Evolutionary conservation across 2,797 vertebrate genomes (phyloP).

Genomic region (Xiphophorus birchmanni): DNA sequence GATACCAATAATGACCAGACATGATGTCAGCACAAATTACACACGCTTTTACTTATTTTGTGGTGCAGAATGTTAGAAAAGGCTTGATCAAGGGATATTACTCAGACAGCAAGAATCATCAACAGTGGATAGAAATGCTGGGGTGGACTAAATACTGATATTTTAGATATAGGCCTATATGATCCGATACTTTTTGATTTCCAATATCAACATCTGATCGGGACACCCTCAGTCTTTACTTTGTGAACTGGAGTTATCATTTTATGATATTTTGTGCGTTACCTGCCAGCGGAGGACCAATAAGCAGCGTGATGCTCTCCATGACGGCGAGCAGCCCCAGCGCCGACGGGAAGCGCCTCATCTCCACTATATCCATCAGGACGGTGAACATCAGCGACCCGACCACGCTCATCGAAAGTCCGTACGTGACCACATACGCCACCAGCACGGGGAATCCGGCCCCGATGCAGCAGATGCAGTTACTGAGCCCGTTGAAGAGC

Average conservation of each 20-base stretch:
- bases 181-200: too few species aligned
- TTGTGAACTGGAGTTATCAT: not conserved
- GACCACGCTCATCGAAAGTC: constrained; percentile 89
- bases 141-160: too few species aligned
- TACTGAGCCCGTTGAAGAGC: constrained; percentile 89
- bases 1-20: too few species aligned
- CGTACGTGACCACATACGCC: constrained; percentile 82
- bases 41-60: too few species aligned
- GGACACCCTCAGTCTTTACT: not conserved
- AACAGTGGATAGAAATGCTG: too few species aligned
- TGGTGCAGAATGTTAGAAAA: too few species aligned
- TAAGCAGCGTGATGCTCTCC: constrained; percentile 87
- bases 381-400: constrained; percentile 92
- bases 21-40: too few species aligned
- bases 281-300: constrained; percentile 93
- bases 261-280: not conserved
- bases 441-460: constrained; percentile 82
- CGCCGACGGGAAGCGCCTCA: constrained; percentile 90
- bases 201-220: too few species aligned
- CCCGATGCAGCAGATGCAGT: constrained; percentile 85
- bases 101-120: too few species aligned
- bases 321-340: constrained; percentile 92
- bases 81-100: too few species aligned
- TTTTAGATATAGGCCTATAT: too few species aligned
- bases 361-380: constrained; percentile 93